Conservation (phyloP, 1,140 invertebrate species). For the Drosophila hydei region DNA sequence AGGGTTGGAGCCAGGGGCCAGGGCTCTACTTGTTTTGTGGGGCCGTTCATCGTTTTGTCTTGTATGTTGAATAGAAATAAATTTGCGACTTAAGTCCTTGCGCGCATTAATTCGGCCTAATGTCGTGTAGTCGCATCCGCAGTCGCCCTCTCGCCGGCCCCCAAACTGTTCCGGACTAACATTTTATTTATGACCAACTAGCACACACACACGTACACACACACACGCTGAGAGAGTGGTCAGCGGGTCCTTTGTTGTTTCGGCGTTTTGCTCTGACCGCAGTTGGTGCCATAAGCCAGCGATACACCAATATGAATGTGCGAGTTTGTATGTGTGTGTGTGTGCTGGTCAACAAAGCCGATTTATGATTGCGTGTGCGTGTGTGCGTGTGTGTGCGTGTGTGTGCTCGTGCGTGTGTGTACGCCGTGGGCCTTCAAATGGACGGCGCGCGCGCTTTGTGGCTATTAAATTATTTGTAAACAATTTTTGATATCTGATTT, state of each 20-base stretch:
- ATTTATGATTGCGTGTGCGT: constrained; percentile 47
- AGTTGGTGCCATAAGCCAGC: constrained; percentile 48
- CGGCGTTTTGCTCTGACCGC: constrained; percentile 38
- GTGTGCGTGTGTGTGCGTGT: constrained; percentile 39
- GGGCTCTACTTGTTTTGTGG: constrained; percentile 64
- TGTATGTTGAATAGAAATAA: constrained; percentile 82
- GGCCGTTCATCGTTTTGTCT: constrained; percentile 73
- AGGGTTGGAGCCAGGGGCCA: neutral
- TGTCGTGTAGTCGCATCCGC: constrained; percentile 79
- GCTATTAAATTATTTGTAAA: constrained; percentile 82
- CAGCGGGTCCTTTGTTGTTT: constrained; percentile 35
- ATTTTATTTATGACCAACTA: constrained; percentile 74
- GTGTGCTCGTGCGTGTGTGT: constrained; percentile 39
- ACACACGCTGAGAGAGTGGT: constrained; percentile 6
- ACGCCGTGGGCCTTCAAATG: constrained; percentile 50
- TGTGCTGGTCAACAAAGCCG: constrained; percentile 50
- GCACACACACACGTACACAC: constrained; percentile 19
- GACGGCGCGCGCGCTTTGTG: constrained; percentile 68
- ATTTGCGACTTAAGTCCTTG: constrained; percentile 81
- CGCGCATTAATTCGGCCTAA: constrained; percentile 82
- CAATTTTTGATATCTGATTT: constrained; percentile 82
- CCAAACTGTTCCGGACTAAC: constrained; percentile 75
- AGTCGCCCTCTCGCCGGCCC: neutral
- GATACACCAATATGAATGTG: constrained; percentile 38
- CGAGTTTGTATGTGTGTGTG: constrained; percentile 36